phyloP scores from a whole-genome alignment of 2,797 vertebrate genomes.

The Cirrhinus mrigala region DNA sequence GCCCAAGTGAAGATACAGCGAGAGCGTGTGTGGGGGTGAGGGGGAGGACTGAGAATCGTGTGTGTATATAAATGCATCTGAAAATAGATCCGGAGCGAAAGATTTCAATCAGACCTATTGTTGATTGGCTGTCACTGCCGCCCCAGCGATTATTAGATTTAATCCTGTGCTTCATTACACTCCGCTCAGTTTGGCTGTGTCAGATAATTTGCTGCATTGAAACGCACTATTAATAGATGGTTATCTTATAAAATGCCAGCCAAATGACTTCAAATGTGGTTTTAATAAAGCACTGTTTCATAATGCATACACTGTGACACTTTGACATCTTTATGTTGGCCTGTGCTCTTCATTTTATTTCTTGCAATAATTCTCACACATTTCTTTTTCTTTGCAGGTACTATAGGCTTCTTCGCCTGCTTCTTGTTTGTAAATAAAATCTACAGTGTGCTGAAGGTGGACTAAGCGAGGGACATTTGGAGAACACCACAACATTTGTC shows the following conservation, averaged over 20 bases:
- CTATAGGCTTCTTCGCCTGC: slow-evolving; percentile 98
- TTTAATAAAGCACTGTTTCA: slow-evolving; percentile 12
- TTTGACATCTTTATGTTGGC: neutral
- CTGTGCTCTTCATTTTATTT: neutral
- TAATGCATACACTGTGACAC: neutral
- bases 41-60: slow-evolving; percentile 27
- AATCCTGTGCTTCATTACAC: slow-evolving; percentile 28
- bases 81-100: slow-evolving; percentile 32
- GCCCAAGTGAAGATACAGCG: slow-evolving; percentile 33
- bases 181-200: slow-evolving; percentile 27
- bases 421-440: slow-evolving; percentile 99
- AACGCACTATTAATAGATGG: slow-evolving; percentile 22
- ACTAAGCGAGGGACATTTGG: slow-evolving; percentile 79
- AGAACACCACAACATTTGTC: slow-evolving; percentile 51
- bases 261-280: slow-evolving; percentile 15
- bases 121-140: slow-evolving; percentile 35
- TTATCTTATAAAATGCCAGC: slow-evolving; percentile 6
- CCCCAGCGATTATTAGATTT: slow-evolving; percentile 38
- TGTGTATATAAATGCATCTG: slow-evolving; percentile 11
- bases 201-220: slow-evolving; percentile 11
- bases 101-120: slow-evolving; percentile 32
- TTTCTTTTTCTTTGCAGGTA: slow-evolving; percentile 78
- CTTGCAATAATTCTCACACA: neutral
- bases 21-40: slow-evolving; percentile 36
- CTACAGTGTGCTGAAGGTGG: slow-evolving; percentile 99